Base-by-base conservation (phyloP, 1,140 invertebrate genomes). In the Delia radicum region DNA sequence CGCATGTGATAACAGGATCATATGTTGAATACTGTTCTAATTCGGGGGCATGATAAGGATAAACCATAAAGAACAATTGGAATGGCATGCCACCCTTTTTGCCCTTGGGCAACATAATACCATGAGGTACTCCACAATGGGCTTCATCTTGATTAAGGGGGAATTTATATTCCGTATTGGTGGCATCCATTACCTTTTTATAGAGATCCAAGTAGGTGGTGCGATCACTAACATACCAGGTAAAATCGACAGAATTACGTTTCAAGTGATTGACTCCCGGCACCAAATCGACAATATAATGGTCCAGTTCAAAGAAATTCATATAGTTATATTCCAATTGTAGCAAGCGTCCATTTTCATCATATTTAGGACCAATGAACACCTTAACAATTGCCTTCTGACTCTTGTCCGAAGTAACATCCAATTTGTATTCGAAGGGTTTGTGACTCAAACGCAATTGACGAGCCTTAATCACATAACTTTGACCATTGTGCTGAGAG, bases 91-190 rank as follows among this genome's bases (percentile, higher is more conserved):
- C 93, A 75, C 88, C 89, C 76, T 87, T 86, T 75, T 87, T 90
- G 79, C 93, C 93, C 79, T 89, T 91, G 26, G 93, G 92, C 76
- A 94, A 80, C 76, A 93, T 87, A 28, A 93, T 84, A 72, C 91
- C 88, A 28, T 89, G 87, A n/a, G 92, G 92, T 79, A 91, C 89
- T 12, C 89, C 89, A 76, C 88, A 90, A 73, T 87, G 87, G 26
- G 87, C 84, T 77, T 89, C 87, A 10, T 86, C 87, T 82, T 87
- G 87, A 76, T 89, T 87, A 27, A 87, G 71, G 63, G 86, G 87
- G 74, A 89, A 87, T 79, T 89, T 87, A 74, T 85, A 85, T 65
- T 85, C 90, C 4, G 86, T 87, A 74, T 80, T 82, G 76, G 80
- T 79, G 77, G 83, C 83, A 67, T 81, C 82, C 83, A 85, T 81